Evolutionary conservation across 2,113 vertebrate species (phyloP).

Genomic region (Trogon melanurus): DNA sequence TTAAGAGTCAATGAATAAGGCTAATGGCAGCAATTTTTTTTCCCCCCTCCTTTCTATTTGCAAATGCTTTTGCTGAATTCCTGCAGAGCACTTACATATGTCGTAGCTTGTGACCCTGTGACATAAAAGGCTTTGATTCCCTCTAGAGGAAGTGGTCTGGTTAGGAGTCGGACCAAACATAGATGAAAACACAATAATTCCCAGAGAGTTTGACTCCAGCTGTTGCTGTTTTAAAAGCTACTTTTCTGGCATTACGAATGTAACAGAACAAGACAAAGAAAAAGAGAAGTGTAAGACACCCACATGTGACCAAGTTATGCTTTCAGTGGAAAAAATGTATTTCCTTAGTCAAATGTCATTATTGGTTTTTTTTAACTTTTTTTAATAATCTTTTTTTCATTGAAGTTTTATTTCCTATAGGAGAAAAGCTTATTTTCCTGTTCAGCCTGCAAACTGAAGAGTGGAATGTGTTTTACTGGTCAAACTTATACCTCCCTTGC

Average conservation of each 20-base stretch:
- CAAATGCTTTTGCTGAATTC: not conserved
- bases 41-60: not conserved
- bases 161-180: not conserved
- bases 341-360: not conserved
- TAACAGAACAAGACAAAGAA: slow-evolving; percentile 8
- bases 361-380: not conserved
- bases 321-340: not conserved
- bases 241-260: not conserved
- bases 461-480: not conserved
- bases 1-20: not conserved
- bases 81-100: slow-evolving; percentile 12
- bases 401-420: not conserved
- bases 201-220: slow-evolving; percentile 25
- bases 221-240: slow-evolving; percentile 42
- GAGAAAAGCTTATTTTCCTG: not conserved
- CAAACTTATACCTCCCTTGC: not conserved
- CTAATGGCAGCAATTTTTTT: not conserved
- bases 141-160: slow-evolving; percentile 1
- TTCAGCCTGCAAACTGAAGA: not conserved
- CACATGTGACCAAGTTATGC: not conserved
- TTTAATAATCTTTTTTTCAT: not conserved
- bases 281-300: not conserved
- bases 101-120: slow-evolving; percentile 13
- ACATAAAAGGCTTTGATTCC: slow-evolving; percentile 34
- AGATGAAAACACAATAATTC: slow-evolving; percentile 13